phyloP scores from a whole-genome alignment of 2,797 vertebrate species.

The Sebastes goodei region DNA sequence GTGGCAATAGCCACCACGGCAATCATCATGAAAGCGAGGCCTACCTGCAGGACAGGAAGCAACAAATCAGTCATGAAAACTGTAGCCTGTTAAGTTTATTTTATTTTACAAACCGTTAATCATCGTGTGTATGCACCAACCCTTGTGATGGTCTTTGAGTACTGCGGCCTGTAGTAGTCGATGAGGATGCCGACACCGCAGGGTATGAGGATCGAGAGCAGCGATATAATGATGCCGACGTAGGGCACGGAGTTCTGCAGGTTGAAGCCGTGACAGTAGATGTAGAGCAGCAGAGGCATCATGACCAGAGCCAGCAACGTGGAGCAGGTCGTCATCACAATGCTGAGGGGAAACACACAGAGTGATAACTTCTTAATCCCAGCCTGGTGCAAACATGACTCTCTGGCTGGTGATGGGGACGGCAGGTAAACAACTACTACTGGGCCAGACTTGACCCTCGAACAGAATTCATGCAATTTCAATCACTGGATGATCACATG shows the following conservation, averaged over 20 bases:
- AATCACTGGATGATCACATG: not conserved
- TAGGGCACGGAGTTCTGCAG: conserved; percentile 83
- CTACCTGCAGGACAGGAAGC: conserved; percentile 67
- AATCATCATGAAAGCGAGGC: conserved; percentile 58
- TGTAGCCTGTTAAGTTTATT: no score
- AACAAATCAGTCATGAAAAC: not conserved
- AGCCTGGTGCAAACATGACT: no score
- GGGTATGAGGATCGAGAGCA: conserved; percentile 81
- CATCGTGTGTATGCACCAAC: conserved; percentile 56
- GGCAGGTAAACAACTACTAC: no score
- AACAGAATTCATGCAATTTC: not conserved
- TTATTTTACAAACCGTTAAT: no score
- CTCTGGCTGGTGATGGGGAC: no score
- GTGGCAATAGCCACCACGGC: conserved; percentile 28
- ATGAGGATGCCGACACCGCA: conserved; percentile 81
- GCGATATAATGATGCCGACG: conserved; percentile 70
- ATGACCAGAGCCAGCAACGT: conserved; percentile 82
- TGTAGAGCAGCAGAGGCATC: conserved; percentile 88
- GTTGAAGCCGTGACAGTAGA: conserved; percentile 83
- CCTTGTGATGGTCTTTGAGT: conserved; percentile 77
- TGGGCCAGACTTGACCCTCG: not conserved
- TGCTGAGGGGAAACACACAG: conserved; percentile 68
- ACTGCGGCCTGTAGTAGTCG: conserved; percentile 82
- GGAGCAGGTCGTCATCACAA: conserved; percentile 88
- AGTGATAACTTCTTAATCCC: not conserved